Base-by-base conservation (phyloP, 2,888 invertebrate genomes). In the Melanargia galathea region DNA sequence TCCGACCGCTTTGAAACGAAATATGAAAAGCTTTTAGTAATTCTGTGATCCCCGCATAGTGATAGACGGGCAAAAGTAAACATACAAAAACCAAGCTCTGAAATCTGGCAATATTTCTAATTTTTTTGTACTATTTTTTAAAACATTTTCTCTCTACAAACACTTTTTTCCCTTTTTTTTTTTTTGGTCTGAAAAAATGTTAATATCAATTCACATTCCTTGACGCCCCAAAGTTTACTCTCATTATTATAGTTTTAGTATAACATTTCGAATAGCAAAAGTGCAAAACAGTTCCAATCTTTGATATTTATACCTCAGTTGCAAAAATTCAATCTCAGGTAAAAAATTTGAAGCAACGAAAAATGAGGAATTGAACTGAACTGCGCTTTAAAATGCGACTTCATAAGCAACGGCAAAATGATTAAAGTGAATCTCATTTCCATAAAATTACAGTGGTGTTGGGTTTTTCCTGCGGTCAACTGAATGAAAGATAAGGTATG, bases 361-460 rank as follows among this genome's bases (percentile, higher is more conserved):
- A 60, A 58, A 48, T 35, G 8, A 48, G 20, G 48, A 35, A 46
- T 46, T 48, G 48, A 58, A 58, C 43, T 49, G 35, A 55, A 57
- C 18, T 61, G 64, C 48, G 52, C 62, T 60, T 62, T 45, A 60
- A 62, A 60, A 62, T 48, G 52, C 56, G 60, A 62, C 60, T 63
- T 57, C 49, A 62, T 65, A 62, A 67, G 64, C 62, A 62, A 52
- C 49, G 57, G 57, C 24, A 35, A 63, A 63, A 66, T 61, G 60
- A 66, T 60, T 63, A 63, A 66, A 67, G 55, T 65, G 65, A 67
- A 67, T 65, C 57, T 65, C 56, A 51, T 65, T 67, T 62, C 49
- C 65, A 65, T 67, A 62, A 67, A 65, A 67, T 57, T 60, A 64
- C 35, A 56, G 51, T 45, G 48, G 30, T 61, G 54, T 54, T 24